Percentiles rank a stretch among this genome's conserved stretches.
Conservation (phyloP, 2,888 invertebrate species). For the Tinea pellionella region DNA sequence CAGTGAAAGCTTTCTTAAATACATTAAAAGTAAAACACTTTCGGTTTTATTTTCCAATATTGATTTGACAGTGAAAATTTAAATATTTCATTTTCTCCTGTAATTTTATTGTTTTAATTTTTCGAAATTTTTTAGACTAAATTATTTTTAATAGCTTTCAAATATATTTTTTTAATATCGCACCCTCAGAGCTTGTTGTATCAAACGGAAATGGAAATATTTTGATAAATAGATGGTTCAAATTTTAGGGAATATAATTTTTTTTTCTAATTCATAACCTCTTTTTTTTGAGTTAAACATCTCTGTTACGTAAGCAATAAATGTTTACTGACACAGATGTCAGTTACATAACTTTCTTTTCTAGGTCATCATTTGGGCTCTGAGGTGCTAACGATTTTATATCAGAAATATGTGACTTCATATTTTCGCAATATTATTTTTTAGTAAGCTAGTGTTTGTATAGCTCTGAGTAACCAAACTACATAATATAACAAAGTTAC, state of each 20-base stretch:
- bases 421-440: not conserved
- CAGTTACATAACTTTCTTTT: conserved; percentile 39
- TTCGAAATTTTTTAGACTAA: too few species aligned
- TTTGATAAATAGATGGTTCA: too few species aligned
- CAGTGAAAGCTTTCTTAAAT: conserved; percentile 24
- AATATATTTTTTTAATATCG: too few species aligned
- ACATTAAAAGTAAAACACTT: not conserved
- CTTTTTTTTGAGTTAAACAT: conserved; percentile 21
- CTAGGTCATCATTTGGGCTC: conserved; percentile 31
- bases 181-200: too few species aligned
- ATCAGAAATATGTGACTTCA: not conserved
- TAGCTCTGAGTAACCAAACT: too few species aligned
- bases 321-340: conserved; percentile 26
- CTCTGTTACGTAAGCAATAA: conserved; percentile 35
- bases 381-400: conserved; percentile 22
- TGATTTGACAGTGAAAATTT: conserved; percentile 12
- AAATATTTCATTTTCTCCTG: not conserved
- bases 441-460: not conserved
- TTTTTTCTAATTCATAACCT: conserved; percentile 17
- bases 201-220: too few species aligned
- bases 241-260: too few species aligned
- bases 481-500: too few species aligned
- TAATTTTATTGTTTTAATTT: not conserved
- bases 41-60: conserved; percentile 18
- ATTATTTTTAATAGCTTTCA: too few species aligned